Evolutionary conservation across 2,888 invertebrate species (phyloP).

Genomic region (Rotaria macrura): DNA sequence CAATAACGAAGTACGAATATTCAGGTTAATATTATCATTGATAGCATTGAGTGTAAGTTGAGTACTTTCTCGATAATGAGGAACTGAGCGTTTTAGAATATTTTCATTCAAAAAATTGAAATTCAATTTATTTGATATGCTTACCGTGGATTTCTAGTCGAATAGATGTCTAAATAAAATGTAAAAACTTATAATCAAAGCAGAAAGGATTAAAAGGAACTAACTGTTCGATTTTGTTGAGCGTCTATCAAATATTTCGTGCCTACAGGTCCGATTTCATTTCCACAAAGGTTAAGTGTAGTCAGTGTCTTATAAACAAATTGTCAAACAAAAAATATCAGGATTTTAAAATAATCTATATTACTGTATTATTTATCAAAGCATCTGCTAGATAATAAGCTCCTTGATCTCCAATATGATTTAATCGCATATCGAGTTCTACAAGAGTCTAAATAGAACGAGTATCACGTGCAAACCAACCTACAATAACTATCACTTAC

Average conservation of each 20-base stretch:
- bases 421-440: not conserved
- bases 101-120: too few relatives aligned
- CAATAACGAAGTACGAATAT: too few relatives aligned
- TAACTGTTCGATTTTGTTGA: not conserved
- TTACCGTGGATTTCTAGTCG: too few relatives aligned
- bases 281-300: not conserved
- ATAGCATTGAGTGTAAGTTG: too few relatives aligned
- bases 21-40: too few relatives aligned
- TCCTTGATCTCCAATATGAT: not conserved
- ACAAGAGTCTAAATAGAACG: not conserved
- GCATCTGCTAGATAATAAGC: not conserved
- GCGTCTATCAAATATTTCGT: not conserved
- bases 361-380: not conserved
- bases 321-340: not conserved
- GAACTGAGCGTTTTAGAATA: too few relatives aligned
- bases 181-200: not conserved
- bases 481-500: too few relatives aligned
- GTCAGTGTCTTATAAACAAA: not conserved
- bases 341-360: not conserved
- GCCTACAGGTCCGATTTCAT: not conserved
- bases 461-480: too few relatives aligned
- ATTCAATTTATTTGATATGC: too few relatives aligned
- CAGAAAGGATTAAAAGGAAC: not conserved
- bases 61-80: too few relatives aligned
- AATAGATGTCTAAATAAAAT: too few relatives aligned